phyloP scores from a whole-genome alignment of 2,797 vertebrate genomes.

The Spatula versicolor region DNA sequence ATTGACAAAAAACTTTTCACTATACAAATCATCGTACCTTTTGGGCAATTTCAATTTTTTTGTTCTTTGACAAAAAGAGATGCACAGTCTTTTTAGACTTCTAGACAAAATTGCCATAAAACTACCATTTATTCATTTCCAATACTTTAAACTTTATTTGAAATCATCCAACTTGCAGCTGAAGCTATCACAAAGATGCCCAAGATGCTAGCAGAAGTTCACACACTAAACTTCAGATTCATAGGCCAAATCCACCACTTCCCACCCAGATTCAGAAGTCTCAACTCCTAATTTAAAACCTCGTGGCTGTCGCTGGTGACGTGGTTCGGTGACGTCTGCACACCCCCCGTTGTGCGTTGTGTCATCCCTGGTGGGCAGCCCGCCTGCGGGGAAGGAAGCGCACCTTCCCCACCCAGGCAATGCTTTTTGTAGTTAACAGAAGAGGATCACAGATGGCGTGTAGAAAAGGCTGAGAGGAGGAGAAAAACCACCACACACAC shows the following conservation, averaged over 20 bases:
- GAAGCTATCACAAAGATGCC: background rate
- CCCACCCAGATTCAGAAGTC: background rate
- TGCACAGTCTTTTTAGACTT: no score
- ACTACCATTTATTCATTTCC: background rate
- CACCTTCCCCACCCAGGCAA: background rate
- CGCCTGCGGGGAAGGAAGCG: background rate
- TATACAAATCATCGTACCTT: background rate
- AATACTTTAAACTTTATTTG: background rate
- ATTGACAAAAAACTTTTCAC: background rate
- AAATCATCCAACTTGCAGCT: background rate
- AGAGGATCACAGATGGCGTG: background rate
- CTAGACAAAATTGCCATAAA: background rate
- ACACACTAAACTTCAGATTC: background rate
- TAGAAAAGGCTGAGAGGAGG: background rate
- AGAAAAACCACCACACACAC: background rate
- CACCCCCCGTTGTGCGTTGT: accelerated
- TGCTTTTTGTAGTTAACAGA: background rate
- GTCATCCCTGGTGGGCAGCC: background rate
- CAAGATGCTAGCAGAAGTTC: background rate
- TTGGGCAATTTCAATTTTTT: background rate
- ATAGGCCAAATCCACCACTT: background rate
- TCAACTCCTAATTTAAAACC: background rate
- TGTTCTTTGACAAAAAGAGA: background rate
- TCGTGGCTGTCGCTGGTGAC: background rate
- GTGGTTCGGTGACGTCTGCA: background rate